Evolutionary conservation across 1,140 invertebrate species (phyloP), one percentile per base, ranked within the genome.

Genomic region (Sesamia nonagrioides): DNA sequence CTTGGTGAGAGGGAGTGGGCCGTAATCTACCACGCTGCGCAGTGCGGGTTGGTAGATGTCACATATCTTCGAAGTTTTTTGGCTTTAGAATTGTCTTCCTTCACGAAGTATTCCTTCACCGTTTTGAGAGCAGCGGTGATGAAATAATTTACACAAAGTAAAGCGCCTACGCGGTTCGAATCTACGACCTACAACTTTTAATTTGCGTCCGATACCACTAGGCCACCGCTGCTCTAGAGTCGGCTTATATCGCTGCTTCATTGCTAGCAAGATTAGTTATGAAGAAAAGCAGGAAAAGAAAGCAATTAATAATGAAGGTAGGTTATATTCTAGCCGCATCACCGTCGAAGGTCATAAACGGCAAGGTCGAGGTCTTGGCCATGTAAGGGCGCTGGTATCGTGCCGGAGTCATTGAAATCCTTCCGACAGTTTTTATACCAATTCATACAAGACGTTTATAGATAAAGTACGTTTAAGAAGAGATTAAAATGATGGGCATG

Each of bases 361-460:
- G 54, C 18, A 74, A 74, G 71, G 71, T 60, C 7, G 18, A 74
- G 68, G 71, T 56, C 21, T 11, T n/a, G 1, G 42, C 71, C 71
- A 60, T 74, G n/a, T 60, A 58, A 40, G 71, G 54, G 35, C 18
- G 4, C 18, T 6, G 37, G 18, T 56, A 15, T 6, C 18, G 17
- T 71, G 68, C 11, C n/a, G 42, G 37, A 15, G n/a, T 21, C 52
- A 42, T 42, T 74, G 56, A 60, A 33, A 74, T 60, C 37, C 54
- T 74, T 60, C 54, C 40, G 71, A n/a, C 35, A 60, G 18, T 74
- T 74, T 60, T 45, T 60, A 48, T 48, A 33, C 42, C 27, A 42
- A 27, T 68, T 27, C 7, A 69, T 27, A 61, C 60, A n/a, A 27
- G 11, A 33, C 21, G 6, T 68, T 68, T 68, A 50, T 68, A 68